Evolutionary conservation across 2,888 invertebrate species (phyloP).

Genomic region (Spilosoma lubricipeda): DNA sequence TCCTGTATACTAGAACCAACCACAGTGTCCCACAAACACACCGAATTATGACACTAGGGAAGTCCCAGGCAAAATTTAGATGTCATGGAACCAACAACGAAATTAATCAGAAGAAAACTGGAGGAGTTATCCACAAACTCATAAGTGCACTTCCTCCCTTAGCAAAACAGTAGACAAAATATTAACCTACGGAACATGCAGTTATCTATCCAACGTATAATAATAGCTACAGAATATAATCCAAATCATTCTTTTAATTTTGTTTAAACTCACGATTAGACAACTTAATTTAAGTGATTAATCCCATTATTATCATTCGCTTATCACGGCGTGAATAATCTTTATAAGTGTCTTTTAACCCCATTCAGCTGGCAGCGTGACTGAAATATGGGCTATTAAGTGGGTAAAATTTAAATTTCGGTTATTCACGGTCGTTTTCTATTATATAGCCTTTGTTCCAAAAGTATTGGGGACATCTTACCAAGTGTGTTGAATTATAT

Average conservation of each 20-base stretch:
- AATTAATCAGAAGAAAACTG: too few relatives aligned
- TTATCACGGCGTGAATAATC: slow-evolving; percentile 31
- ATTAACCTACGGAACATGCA: neutral
- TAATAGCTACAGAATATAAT: neutral
- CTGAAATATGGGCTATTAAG: slow-evolving; percentile 39
- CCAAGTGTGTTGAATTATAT: neutral
- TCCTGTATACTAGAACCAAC: too few relatives aligned
- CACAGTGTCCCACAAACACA: too few relatives aligned
- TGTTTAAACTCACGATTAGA: neutral
- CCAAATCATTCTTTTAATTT: neutral
- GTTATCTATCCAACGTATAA: neutral
- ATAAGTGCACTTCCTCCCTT: too few relatives aligned
- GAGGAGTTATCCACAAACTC: too few relatives aligned
- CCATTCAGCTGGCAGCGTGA: slow-evolving; percentile 27
- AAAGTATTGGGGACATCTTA: neutral
- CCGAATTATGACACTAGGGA: too few relatives aligned
- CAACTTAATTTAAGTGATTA: neutral
- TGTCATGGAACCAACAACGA: too few relatives aligned
- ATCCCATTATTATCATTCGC: slow-evolving; percentile 1
- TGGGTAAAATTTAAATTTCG: slow-evolving; percentile 33
- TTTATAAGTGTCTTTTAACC: slow-evolving; percentile 25
- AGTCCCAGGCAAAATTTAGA: too few relatives aligned
- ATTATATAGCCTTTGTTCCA: slow-evolving; percentile 9
- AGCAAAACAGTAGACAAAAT: too few relatives aligned
- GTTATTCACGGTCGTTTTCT: slow-evolving; percentile 6